A percentile compares a stretch with the other conserved stretches of the same genome.
Evolutionary conservation across 2,888 invertebrate genomes (phyloP).

Genomic region (Bhutanitis thaidina): DNA sequence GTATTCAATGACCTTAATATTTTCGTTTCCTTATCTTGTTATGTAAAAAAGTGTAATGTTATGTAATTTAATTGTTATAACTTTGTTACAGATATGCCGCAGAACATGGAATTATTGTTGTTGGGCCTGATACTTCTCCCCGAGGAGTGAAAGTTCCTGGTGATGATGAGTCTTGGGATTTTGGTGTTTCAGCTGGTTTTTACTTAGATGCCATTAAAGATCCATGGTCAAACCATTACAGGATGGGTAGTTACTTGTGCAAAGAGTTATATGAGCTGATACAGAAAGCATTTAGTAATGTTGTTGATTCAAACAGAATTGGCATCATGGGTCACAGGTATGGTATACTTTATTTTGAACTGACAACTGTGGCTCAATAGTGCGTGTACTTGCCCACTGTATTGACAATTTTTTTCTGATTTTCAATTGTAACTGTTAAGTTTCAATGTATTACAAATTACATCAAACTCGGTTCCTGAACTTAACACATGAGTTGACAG

Average conservation of each 20-base stretch:
- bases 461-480: too few relatives aligned
- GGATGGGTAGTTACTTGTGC: conserved; percentile 97
- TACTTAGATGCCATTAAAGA: conserved; percentile 94
- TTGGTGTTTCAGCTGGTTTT: conserved; percentile 97
- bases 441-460: too few relatives aligned
- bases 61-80: conserved; percentile 1
- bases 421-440: too few relatives aligned
- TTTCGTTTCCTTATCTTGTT: conserved; percentile 6
- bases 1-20: conserved; percentile 5
- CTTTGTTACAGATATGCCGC: conserved; percentile 83
- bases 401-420: too few relatives aligned
- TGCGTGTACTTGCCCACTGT: too few relatives aligned
- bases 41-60: neutral
- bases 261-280: conserved; percentile 89
- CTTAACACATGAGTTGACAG: too few relatives aligned
- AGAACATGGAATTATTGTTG: conserved; percentile 90
- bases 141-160: conserved; percentile 93
- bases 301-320: conserved; percentile 76
- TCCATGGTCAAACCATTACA: conserved; percentile 96
- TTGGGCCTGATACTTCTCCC: conserved; percentile 98
- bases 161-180: conserved; percentile 95
- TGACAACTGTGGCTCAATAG: too few relatives aligned
- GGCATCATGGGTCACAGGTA: conserved; percentile 92
- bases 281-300: conserved; percentile 83
- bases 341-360: too few relatives aligned